Base-by-base conservation (phyloP, 2,888 invertebrate species). In the Didymodactylos carnosus region DNA sequence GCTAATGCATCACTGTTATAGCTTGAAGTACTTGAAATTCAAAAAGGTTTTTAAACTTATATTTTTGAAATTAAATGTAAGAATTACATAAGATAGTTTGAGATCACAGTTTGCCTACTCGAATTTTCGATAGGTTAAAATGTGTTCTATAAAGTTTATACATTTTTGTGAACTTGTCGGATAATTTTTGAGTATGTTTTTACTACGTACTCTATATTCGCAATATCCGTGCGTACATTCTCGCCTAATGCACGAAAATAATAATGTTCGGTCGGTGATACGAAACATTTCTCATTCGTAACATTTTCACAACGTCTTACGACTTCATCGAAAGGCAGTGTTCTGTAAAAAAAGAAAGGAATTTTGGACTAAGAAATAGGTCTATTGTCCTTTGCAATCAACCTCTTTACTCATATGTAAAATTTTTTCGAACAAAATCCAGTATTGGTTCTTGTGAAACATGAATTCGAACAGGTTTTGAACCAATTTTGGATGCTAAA, bases 341-440 rank as follows among this genome's bases (percentile, higher is more conserved):
- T 83, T 76, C 83, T 83, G 76, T 40, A 75, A 72, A 25, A 16
- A 39, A 43, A 46, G 25, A 71, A 23, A 27, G 19, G 39, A 41
- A 75, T 35, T 16, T 27, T n/a, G n/a, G n/a, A n/a, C n/a, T n/a
- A n/a, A n/a, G n/a, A n/a, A n/a, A n/a, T n/a, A n/a, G n/a, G n/a
- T 49, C 29, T 8, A 51, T 27, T 6, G 27, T 51, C n/a, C 69
- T 6, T 35, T 11, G 25, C 11, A 62, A n/a, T n/a, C n/a, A n/a
- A n/a, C n/a, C n/a, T 27, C 53, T 70, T 75, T 79, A 83, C 84
- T 83, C 84, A 79, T 86, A 86, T 1, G 80, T 73, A 79, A 86
- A 86, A 77, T 86, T 86, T 78, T 86, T 86, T 43, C 80, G 79
- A 29, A 85, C 79, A 78, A 86, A 86, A 79, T 86, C 84, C 82